Base-by-base conservation (phyloP, 2,888 invertebrate genomes). In the Melipona beecheii region DNA sequence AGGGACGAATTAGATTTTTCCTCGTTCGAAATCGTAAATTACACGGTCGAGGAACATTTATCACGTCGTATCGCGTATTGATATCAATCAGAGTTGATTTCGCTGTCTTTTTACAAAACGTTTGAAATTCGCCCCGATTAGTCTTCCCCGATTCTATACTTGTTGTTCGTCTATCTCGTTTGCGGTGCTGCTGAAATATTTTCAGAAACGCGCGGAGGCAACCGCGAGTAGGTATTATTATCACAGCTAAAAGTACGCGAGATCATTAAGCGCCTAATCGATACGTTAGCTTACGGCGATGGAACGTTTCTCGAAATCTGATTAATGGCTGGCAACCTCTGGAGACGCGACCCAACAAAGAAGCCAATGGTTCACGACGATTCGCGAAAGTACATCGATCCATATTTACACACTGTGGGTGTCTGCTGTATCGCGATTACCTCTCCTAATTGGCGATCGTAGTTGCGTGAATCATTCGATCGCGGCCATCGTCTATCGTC, bases 401-500 rank as follows among this genome's bases (percentile, higher is more conserved):
- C 87, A 91, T 92, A 92, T 92, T 92, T 91, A 92, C 90, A 87
- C 60, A 75, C 58, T 60, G 43, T 60, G 43, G 64, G 69, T 49
- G 31, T 78, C 79, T 72, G 84, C 84, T 90, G 87, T 89, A 92
- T 91, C 87, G 90, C 90, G 90, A 91, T 92, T 91, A 89, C 71
- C 86, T 87, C 86, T 87, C 72, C 88, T 92, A 90, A 91, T 91
- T 91, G 90, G 82, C 88, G 88, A 91, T 92, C 90, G 91, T 79
- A 87, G 90, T 91, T 73, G 79, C 86, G 86, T 92, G 92, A 92
- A 92, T 92, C 91, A 91, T 79, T 43, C 43, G 80, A 91, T 92
- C 89, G 86, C 90, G 78, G 87, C 85, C 85, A 81, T 72, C 71
- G 77, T 54, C 84, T 86, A 81, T 84, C 78, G 71, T 60, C 68